Base-by-base conservation (phyloP, 2,113 vertebrate species). In the Myotis lucifugus region DNA sequence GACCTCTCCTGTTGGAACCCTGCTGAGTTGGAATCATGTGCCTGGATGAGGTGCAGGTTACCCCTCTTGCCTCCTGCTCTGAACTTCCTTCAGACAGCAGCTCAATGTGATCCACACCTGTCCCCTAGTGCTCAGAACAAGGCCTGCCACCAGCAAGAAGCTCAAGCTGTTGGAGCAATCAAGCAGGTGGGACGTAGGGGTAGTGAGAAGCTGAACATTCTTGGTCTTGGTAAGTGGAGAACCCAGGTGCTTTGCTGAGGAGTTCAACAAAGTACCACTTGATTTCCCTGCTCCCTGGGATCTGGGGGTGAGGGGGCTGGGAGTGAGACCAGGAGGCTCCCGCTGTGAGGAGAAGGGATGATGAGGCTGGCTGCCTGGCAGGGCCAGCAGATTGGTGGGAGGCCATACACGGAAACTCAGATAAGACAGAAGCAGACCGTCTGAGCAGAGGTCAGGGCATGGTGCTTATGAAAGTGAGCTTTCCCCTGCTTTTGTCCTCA, bases 131-230 rank as follows among this genome's bases (percentile, higher is more conserved):
- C 34, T 73, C 90, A 72, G 67, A 50, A 46, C 15, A 46, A 74
- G 29, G 7, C 37, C 52, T 17, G 23, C 52, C 4, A 12, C 52
- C 78, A 48, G 13, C 34, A n/a, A 40, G 78, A 56, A 7, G 10
- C 18, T 50, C 34, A 13, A 77, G 82, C 52, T 19, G 2, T 27
- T 12, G n/a, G 52, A 82, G 17, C 12, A 42, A 18, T 34, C 1
- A 0, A 12, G 42, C 6, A 1, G 50, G 61, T 17, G 5, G 70
- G 61, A 69, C 5, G n/a, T 10, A 7, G 3, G 9, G 21, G 64
- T 27, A 48, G 50, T 1, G 9, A 50, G 29, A 61, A 3, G 11
- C 54, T 69, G 74, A 67, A 78, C 2, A 23, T 66, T 34, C 54
- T 56, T 25, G 48, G 34, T 54, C 50, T 46, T 19, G 5, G 72